A percentile compares a stretch with the other conserved stretches of the same genome.
These are phyloP conservation scores for Disparrhopalites patrizii DNA, from an alignment of 2,888 invertebrate species.

Conservation along the genomic window DNA sequence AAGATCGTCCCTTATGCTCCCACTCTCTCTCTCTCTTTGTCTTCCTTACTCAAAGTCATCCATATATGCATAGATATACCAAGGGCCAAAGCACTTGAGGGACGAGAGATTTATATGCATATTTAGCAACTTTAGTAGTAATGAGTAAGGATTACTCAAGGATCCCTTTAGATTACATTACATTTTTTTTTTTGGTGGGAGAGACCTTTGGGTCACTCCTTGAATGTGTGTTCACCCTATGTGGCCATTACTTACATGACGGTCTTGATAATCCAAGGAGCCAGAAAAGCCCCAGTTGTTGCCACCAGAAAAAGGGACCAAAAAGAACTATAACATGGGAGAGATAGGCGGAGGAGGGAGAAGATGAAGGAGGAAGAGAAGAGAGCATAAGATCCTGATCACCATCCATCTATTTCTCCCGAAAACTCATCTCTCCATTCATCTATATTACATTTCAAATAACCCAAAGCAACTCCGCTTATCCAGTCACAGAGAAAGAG, in stretches of 20 bases:
- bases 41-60: too few relatives aligned
- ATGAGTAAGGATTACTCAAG: too few relatives aligned
- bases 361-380: not conserved
- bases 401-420: conserved; percentile 23
- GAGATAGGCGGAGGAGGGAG: not conserved
- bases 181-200: conserved; percentile 44
- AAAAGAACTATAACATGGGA: not conserved
- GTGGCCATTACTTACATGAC: conserved; percentile 47
- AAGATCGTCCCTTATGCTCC: too few relatives aligned
- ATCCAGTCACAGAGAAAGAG: not conserved
- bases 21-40: too few relatives aligned
- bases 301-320: conserved; percentile 13
- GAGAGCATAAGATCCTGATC: not conserved
- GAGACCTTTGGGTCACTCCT: conserved; percentile 45
- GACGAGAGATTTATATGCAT: too few relatives aligned
- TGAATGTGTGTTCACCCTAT: conserved; percentile 44
- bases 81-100: too few relatives aligned
- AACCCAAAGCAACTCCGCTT: too few relatives aligned
- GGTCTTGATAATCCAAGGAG: conserved; percentile 40
- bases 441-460: conserved; percentile 26
- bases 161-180: conserved; percentile 43
- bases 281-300: conserved; percentile 43
- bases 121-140: too few relatives aligned
- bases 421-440: conserved; percentile 13
- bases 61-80: too few relatives aligned